phyloP scores from a whole-genome alignment of 2,797 vertebrate genomes.

The Remorina albescens region DNA sequence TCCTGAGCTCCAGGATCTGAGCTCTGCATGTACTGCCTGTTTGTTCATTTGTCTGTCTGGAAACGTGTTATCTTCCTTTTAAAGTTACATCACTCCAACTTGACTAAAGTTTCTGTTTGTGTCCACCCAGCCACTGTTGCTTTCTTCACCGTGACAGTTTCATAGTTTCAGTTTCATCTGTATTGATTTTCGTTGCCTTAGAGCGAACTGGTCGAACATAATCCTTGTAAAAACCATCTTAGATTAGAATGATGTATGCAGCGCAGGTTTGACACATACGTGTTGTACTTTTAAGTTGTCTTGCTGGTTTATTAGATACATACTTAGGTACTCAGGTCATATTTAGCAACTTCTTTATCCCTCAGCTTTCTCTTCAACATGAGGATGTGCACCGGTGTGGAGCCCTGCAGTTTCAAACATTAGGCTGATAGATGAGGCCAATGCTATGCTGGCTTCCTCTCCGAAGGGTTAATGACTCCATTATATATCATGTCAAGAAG shows the following conservation, averaged over 20 bases:
- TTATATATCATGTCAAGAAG: conserved; percentile 37
- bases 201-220: neutral
- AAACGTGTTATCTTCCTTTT: too few species aligned
- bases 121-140: too few species aligned
- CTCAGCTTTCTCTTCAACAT: neutral
- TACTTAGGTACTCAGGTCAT: neutral
- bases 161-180: neutral
- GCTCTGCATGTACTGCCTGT: too few species aligned
- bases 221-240: neutral
- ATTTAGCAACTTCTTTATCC: neutral
- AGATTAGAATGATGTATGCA: neutral
- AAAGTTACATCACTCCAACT: too few species aligned
- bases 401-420: conserved; percentile 12
- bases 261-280: conserved; percentile 6
- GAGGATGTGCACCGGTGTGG: neutral
- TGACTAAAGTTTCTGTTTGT: too few species aligned
- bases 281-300: neutral
- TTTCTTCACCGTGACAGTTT: too few species aligned
- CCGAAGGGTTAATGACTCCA: conserved; percentile 16
- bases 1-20: too few species aligned
- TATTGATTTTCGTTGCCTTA: neutral
- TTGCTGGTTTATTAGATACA: conserved; percentile 13
- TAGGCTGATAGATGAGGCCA: conserved; percentile 41
- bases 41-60: too few species aligned
- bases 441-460: conserved; percentile 30